Conservation (phyloP, 2,113 vertebrate species). For the Dromiciops gliroides region DNA sequence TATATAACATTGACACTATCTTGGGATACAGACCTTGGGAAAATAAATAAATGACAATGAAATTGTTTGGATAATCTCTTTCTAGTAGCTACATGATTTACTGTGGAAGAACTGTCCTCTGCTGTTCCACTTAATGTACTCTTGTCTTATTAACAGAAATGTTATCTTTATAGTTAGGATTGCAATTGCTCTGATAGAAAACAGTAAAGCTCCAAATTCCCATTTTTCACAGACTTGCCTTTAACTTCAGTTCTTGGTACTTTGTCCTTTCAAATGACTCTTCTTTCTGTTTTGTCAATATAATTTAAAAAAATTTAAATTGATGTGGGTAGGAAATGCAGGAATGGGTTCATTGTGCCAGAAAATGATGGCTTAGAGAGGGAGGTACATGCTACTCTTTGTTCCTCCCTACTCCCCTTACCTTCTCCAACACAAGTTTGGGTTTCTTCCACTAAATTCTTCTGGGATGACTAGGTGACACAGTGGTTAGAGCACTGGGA, state of each 20-base stretch:
- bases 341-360: not conserved
- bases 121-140: not conserved
- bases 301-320: not conserved
- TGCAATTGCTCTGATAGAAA: not conserved
- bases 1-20: not conserved
- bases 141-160: not conserved
- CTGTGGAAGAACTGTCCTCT: not conserved
- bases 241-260: not conserved
- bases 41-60: not conserved
- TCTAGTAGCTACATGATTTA: conserved; percentile 11
- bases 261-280: not conserved
- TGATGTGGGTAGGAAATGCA: not conserved
- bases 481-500: not conserved
- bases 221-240: not conserved
- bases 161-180: not conserved
- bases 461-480: not conserved
- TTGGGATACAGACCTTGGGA: conserved; percentile 16
- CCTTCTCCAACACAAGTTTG: not conserved
- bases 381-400: not conserved
- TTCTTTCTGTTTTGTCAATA: not conserved
- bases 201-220: not conserved
- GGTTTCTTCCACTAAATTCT: not conserved
- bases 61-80: conserved; percentile 29
- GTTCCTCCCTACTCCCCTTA: not conserved
- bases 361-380: not conserved